Percentiles rank a stretch among this genome's conserved stretches.
Conservation (phyloP, 2,113 vertebrate species). For the Phalacrocorax carbo region DNA sequence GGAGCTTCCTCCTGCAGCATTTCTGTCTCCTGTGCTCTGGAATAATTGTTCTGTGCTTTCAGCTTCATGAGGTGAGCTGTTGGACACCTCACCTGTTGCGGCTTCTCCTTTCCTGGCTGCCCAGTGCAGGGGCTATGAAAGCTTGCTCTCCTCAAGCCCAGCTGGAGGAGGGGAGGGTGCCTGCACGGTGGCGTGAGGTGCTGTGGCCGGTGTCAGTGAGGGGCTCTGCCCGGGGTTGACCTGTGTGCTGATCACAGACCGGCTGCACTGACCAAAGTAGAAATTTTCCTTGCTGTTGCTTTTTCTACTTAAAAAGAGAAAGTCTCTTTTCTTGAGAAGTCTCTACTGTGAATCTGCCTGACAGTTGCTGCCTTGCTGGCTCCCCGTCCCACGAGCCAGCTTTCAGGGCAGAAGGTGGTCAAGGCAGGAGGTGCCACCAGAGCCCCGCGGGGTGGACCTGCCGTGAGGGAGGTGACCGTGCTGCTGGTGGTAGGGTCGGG, state of each 20-base stretch:
- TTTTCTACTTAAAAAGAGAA: not conserved
- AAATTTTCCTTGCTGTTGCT: not conserved
- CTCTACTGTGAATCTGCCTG: fast-evolving
- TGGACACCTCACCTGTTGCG: not conserved
- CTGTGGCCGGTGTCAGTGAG: not conserved
- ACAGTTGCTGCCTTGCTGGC: not conserved
- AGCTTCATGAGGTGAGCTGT: not conserved
- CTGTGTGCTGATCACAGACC: fast-evolving
- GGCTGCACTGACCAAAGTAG: too few species aligned
- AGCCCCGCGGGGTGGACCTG: fast-evolving
- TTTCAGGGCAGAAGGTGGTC: not conserved
- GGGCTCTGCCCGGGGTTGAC: not conserved
- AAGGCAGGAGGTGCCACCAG: not conserved
- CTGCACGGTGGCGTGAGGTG: fast-evolving
- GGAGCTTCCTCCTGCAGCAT: not conserved
- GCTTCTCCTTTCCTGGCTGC: not conserved
- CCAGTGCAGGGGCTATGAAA: fast-evolving
- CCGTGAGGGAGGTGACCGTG: fast-evolving
- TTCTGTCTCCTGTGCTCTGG: not conserved
- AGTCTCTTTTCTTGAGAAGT: not conserved
- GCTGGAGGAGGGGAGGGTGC: not conserved
- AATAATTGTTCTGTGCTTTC: not conserved
- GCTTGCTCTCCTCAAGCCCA: not conserved
- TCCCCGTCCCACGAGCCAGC: fast-evolving
- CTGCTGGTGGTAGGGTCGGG: not conserved